A percentile compares a stretch with the other conserved stretches of the same genome.
Evolutionary conservation across 2,797 vertebrate species (phyloP).

Genomic region (Tenualosa thibaudeaui): DNA sequence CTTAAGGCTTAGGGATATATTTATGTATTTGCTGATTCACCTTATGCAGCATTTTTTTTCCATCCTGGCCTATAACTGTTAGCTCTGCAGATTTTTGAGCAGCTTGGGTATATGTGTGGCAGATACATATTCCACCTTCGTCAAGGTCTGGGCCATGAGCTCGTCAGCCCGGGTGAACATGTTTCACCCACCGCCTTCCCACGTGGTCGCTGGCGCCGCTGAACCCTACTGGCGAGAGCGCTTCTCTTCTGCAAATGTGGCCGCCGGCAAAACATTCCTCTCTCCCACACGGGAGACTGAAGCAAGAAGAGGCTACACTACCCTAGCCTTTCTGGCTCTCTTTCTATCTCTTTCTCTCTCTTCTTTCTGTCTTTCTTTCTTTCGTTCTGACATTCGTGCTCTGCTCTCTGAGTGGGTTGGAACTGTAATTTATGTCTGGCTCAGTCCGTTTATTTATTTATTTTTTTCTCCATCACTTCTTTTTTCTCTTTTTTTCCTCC

Average conservation of each 20-base stretch:
- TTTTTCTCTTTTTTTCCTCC: background rate
- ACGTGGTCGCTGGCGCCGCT: slow-evolving; percentile 50
- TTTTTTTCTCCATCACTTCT: background rate
- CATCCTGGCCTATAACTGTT: slow-evolving; percentile 60
- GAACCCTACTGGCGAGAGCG: slow-evolving; percentile 65
- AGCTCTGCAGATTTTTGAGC: slow-evolving; percentile 65
- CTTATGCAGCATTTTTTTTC: slow-evolving; percentile 61
- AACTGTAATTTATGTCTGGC: slow-evolving; percentile 22
- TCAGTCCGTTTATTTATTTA: background rate
- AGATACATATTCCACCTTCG: slow-evolving; percentile 58
- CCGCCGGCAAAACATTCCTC: slow-evolving; percentile 65
- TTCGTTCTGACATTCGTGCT: slow-evolving; percentile 26
- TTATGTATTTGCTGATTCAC: slow-evolving; percentile 68
- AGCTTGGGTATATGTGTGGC: slow-evolving; percentile 44
- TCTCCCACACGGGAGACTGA: slow-evolving; percentile 67
- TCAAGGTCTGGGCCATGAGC: slow-evolving; percentile 57
- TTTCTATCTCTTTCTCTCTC: background rate
- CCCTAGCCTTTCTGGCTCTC: background rate
- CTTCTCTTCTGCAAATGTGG: slow-evolving; percentile 70
- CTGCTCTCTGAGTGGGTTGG: background rate
- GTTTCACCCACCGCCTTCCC: slow-evolving; percentile 53
- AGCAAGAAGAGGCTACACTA: background rate
- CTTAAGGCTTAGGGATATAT: slow-evolving; percentile 68
- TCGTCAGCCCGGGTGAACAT: slow-evolving; percentile 51
- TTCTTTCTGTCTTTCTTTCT: slow-evolving; percentile 9